Evolutionary conservation across 2,797 vertebrate species (phyloP).

Genomic region (Lemur catta): DNA sequence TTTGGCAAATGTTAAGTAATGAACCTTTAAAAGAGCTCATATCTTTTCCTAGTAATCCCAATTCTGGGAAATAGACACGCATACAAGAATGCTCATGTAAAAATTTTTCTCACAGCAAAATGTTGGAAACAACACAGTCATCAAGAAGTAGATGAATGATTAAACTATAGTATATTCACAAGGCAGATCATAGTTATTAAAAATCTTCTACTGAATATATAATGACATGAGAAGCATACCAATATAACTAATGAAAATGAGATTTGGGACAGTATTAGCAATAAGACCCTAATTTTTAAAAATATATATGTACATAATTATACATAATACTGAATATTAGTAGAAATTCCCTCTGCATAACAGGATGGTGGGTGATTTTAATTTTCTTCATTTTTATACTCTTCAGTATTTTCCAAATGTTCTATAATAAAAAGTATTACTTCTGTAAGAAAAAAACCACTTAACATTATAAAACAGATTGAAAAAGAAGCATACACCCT

Average conservation of each 20-base stretch:
- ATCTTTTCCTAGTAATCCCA: slow-evolving; percentile 9
- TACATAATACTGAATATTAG: background rate
- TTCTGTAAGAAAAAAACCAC: background rate
- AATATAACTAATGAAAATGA: slow-evolving; percentile 22
- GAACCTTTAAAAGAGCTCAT: background rate
- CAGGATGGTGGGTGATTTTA: background rate
- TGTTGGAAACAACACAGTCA: background rate
- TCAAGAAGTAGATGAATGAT: slow-evolving; percentile 17
- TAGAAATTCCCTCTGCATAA: background rate
- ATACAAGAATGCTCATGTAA: background rate
- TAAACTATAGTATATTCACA: background rate
- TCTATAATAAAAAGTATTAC: slow-evolving; percentile 7
- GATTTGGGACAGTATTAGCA: background rate
- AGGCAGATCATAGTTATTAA: background rate
- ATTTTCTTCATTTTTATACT: background rate
- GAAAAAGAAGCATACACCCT: background rate
- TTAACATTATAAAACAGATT: background rate
- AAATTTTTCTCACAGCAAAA: background rate
- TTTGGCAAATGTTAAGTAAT: background rate
- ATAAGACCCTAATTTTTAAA: background rate
- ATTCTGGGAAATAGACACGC: background rate
- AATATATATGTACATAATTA: background rate
- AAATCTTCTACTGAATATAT: slow-evolving; percentile 9
- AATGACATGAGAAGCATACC: background rate
- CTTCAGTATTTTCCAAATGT: slow-evolving; percentile 14